These are phyloP conservation scores for Thalassarche chlororhynchos DNA, from an alignment of 2,113 vertebrate species.

Conservation along the genomic window DNA sequence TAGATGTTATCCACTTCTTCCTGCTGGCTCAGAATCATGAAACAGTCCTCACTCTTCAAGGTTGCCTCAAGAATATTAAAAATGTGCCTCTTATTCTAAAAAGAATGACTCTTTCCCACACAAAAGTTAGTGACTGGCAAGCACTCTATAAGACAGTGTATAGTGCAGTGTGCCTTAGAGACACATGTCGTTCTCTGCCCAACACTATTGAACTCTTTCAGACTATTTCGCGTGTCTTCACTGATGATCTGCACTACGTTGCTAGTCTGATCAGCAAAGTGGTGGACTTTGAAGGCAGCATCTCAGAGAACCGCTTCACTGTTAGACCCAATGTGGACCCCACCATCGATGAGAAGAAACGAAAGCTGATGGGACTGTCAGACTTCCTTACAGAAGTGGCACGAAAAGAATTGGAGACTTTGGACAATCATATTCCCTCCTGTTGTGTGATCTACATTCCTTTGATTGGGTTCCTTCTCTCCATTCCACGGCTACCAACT, in stretches of 20 bases:
- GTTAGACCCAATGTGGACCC: constrained; percentile 89
- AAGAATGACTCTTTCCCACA: constrained; percentile 90
- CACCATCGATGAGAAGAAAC: constrained; percentile 93
- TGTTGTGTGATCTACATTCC: constrained; percentile 96
- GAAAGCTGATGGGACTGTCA: constrained; percentile 88
- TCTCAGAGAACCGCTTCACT: constrained; percentile 86
- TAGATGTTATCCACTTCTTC: constrained; percentile 94
- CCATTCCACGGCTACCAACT: constrained; percentile 85
- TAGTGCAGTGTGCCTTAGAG: constrained; percentile 89
- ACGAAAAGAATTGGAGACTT: constrained; percentile 84
- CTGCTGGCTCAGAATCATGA: constrained; percentile 86
- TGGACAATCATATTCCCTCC: constrained; percentile 85
- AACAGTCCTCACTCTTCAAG: constrained; percentile 82
- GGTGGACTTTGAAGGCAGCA: constrained; percentile 92
- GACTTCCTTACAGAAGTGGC: constrained; percentile 94
- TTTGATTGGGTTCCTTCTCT: constrained; percentile 95
- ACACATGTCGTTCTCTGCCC: constrained; percentile 86
- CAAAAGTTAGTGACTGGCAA: constrained; percentile 93
- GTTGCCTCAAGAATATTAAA: constrained; percentile 88
- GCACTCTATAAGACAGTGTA: constrained; percentile 91
- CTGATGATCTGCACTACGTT: constrained; percentile 88
- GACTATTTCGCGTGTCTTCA: constrained; percentile 86
- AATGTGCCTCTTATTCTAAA: constrained; percentile 90
- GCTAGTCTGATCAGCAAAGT: constrained; percentile 89
- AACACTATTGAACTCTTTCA: constrained; percentile 86